Conservation (phyloP, 2,797 vertebrate species). For the Hipposideros larvatus region DNA sequence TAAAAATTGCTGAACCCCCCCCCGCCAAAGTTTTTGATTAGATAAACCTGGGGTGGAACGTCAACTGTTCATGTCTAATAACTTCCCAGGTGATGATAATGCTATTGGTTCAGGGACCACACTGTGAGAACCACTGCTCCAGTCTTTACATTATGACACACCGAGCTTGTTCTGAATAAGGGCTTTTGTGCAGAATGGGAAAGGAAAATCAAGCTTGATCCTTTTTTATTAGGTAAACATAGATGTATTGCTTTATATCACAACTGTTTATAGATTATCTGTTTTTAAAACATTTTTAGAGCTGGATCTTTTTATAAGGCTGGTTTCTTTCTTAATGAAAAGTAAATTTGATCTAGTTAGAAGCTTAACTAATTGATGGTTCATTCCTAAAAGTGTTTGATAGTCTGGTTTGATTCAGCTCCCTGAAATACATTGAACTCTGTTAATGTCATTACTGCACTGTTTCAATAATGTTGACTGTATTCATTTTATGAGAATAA, state of each 20-base stretch:
- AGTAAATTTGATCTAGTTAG: not conserved
- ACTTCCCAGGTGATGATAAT: not conserved
- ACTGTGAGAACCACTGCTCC: not conserved
- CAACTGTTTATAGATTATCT: not conserved
- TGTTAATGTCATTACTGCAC: not conserved
- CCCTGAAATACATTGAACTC: not conserved
- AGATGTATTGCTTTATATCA: not conserved
- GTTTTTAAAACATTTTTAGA: conserved; percentile 1
- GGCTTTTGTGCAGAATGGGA: not conserved
- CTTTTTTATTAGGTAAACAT: not conserved
- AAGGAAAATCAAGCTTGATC: not conserved
- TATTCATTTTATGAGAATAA: not conserved
- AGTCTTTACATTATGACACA: not conserved
- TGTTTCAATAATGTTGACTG: not conserved
- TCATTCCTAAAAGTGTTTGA: conserved; percentile 32
- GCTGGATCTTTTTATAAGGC: not conserved
- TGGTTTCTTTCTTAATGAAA: conserved; percentile 23
- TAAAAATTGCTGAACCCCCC: not conserved
- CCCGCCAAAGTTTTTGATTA: not conserved
- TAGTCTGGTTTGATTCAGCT: not conserved
- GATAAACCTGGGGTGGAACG: not conserved
- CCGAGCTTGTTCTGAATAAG: not conserved
- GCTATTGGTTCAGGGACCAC: not conserved
- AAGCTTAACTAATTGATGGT: not conserved
- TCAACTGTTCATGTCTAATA: conserved; percentile 5